Conservation (phyloP, 1,140 invertebrate species). For the Ceratosolen fusciceps region DNA sequence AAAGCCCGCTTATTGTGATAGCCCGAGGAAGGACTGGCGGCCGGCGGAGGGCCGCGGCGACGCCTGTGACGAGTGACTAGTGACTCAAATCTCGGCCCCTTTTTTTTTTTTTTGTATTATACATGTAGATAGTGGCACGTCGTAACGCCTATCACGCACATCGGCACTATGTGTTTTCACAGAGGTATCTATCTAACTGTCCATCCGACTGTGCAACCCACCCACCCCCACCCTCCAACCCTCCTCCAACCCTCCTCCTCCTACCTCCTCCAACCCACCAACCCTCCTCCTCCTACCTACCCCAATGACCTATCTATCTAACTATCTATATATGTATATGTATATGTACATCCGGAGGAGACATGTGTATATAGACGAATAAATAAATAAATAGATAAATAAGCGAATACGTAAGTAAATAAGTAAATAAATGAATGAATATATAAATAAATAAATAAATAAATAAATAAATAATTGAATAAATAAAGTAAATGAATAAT, state of each 20-base stretch:
- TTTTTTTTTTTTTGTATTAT: constrained; percentile 71
- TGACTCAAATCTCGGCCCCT: constrained; percentile 37
- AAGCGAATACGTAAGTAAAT: not conserved
- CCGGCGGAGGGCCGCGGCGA: constrained; percentile 9
- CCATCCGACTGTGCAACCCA: not conserved
- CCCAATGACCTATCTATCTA: constrained; percentile 46
- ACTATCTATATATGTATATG: not conserved
- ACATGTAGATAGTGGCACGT: constrained; percentile 68
- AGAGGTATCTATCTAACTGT: constrained; percentile 63
- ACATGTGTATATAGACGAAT: not conserved
- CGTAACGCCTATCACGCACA: constrained; percentile 66
- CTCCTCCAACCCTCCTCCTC: too few relatives aligned
- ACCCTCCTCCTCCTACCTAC: not conserved
- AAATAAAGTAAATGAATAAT: constrained; percentile 7
- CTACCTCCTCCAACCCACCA: too few relatives aligned
- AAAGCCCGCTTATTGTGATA: constrained; percentile 44
- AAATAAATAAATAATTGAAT: not conserved
- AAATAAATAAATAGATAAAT: constrained; percentile 7
- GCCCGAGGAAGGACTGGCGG: constrained; percentile 24
- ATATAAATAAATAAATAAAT: not conserved
- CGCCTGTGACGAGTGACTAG: constrained; percentile 34
- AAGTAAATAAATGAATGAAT: constrained; percentile 15
- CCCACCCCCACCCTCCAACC: too few relatives aligned
- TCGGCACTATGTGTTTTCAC: constrained; percentile 66
- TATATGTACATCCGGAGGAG: not conserved